A percentile compares a stretch with the other conserved stretches of the same genome.
Conservation (phyloP, 2,888 invertebrate species). For the Drosophila paranaensis region DNA sequence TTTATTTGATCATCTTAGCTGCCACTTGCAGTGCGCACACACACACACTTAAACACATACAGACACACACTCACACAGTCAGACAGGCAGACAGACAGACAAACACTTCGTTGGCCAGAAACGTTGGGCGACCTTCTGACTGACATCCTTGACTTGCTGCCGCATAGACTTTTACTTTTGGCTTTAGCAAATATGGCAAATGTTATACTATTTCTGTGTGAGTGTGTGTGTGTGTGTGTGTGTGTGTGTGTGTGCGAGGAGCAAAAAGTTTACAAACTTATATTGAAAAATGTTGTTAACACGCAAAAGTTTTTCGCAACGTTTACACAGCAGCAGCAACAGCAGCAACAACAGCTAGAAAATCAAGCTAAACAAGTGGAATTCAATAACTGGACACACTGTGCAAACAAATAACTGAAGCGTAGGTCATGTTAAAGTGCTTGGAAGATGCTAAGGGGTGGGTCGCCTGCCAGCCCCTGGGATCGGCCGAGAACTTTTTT, state of each 20-base stretch:
- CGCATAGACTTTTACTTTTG: slow-evolving; percentile 79
- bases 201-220: slow-evolving; percentile 9
- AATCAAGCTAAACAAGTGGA: slow-evolving; percentile 76
- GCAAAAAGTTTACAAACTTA: slow-evolving; percentile 77
- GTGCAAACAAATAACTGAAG: slow-evolving; percentile 59
- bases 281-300: slow-evolving; percentile 80
- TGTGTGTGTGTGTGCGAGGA: slow-evolving; percentile 34
- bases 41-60: slow-evolving; percentile 29
- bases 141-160: slow-evolving; percentile 77
- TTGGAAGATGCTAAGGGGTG: slow-evolving; percentile 56
- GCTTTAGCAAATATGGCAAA: slow-evolving; percentile 65
- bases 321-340: slow-evolving; percentile 64
- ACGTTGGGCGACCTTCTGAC: slow-evolving; percentile 63
- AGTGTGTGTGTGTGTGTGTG: slow-evolving; percentile 14
- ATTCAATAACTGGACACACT: slow-evolving; percentile 68
- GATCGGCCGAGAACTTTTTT: slow-evolving; percentile 4
- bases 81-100: slow-evolving; percentile 37
- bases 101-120: slow-evolving; percentile 50
- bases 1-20: slow-evolving; percentile 80
- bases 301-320: slow-evolving; percentile 78
- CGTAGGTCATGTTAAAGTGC: slow-evolving; percentile 71
- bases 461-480: slow-evolving; percentile 10
- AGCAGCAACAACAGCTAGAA: slow-evolving; percentile 30
- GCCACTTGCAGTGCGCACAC: slow-evolving; percentile 69
- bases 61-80: slow-evolving; percentile 34